These are phyloP conservation scores for Proteles cristata DNA, from an alignment of 2,113 vertebrate genomes.

Conservation along the genomic window DNA sequence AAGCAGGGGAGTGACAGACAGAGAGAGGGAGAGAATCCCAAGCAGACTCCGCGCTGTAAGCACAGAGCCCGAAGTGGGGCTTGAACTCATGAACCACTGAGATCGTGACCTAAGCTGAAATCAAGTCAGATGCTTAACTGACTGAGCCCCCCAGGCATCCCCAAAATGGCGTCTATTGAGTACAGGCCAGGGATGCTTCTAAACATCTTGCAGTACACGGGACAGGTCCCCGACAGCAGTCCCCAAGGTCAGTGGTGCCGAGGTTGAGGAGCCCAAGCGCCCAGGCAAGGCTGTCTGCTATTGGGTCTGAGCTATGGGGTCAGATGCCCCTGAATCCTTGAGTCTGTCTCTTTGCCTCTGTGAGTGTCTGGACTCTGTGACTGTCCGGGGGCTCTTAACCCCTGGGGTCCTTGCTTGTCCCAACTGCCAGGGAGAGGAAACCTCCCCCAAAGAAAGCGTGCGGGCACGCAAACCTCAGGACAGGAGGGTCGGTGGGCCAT, in stretches of 20 bases:
- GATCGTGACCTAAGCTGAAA: too few species aligned
- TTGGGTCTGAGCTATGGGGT: background rate
- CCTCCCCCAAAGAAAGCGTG: too few species aligned
- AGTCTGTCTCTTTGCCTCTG: background rate
- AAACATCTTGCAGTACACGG: background rate
- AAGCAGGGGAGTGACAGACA: too few species aligned
- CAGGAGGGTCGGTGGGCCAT: too few species aligned
- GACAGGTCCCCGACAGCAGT: rapidly evolving
- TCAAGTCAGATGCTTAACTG: too few species aligned
- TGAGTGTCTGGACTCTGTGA: background rate
- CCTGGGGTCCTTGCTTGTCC: background rate
- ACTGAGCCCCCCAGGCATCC: too few species aligned
- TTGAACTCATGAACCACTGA: too few species aligned
- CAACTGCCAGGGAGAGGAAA: background rate
- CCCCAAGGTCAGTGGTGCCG: background rate
- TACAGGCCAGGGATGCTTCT: background rate
- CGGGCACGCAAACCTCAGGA: background rate
- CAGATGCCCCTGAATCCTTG: background rate
- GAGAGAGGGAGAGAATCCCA: too few species aligned
- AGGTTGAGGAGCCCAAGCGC: background rate
- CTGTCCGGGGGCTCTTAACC: background rate
- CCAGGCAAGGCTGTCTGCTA: rapidly evolving
- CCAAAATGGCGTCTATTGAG: too few species aligned
- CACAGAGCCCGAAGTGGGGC: too few species aligned
- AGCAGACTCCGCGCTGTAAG: too few species aligned